A percentile compares a stretch with the other conserved stretches of the same genome.
These are phyloP conservation scores for Aphelenchoides bicaudatus DNA, from an alignment of 2,888 invertebrate genomes.

Conservation along the genomic window DNA sequence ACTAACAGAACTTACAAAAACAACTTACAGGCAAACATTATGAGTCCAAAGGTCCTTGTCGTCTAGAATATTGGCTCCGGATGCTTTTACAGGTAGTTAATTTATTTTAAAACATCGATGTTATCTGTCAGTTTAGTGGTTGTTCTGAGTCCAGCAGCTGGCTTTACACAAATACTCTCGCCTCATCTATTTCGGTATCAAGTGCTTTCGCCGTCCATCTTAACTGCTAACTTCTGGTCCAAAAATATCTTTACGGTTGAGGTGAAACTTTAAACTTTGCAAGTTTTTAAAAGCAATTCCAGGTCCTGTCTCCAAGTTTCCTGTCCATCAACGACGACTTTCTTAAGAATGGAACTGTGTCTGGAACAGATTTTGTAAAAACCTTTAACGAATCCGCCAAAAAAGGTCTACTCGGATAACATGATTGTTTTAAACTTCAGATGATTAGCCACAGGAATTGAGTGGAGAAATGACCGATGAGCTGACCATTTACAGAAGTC, in stretches of 20 bases:
- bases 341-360: too few relatives aligned
- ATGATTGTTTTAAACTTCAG: too few relatives aligned
- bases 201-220: not conserved
- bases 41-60: too few relatives aligned
- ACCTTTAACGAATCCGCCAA: too few relatives aligned
- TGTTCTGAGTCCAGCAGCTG: slow-evolving; percentile 2
- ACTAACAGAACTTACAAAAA: too few relatives aligned
- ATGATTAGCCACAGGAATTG: too few relatives aligned
- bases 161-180: not conserved
- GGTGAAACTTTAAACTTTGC: not conserved
- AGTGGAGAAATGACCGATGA: too few relatives aligned
- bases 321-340: slow-evolving; percentile 8
- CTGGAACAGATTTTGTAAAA: too few relatives aligned
- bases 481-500: too few relatives aligned
- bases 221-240: not conserved
- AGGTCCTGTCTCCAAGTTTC: slow-evolving; percentile 8
- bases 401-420: too few relatives aligned
- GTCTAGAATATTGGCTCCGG: slow-evolving; percentile 5
- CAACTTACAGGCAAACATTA: too few relatives aligned
- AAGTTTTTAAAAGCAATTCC: not conserved
- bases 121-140: not conserved
- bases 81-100: not conserved
- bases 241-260: slow-evolving; percentile 1
- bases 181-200: not conserved
- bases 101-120: not conserved